Evolutionary conservation across 2,113 vertebrate species (phyloP).

Genomic region (Pluvianellus socialis): DNA sequence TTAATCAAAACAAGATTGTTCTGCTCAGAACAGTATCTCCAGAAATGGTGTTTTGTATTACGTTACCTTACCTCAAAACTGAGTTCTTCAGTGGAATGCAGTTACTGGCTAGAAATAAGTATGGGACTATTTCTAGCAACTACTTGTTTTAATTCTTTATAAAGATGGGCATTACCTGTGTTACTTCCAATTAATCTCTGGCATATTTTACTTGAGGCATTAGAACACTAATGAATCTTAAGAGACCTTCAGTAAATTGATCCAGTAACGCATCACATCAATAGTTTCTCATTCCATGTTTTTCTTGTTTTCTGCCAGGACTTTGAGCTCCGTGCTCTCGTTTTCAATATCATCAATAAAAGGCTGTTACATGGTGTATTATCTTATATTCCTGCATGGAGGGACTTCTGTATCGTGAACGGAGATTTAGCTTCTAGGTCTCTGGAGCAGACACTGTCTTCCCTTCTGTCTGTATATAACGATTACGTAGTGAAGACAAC

Average conservation of each 20-base stretch:
- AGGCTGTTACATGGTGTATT: background rate
- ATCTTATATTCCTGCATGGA: background rate
- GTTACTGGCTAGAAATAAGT: background rate
- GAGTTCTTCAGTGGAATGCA: background rate
- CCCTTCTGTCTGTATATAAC: background rate
- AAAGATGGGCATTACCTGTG: background rate
- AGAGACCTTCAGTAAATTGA: background rate
- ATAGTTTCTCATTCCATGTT: background rate
- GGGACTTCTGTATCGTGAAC: background rate
- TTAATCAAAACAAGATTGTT: slow-evolving; percentile 43
- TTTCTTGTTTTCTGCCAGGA: background rate
- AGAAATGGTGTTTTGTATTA: background rate
- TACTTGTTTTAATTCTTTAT: background rate
- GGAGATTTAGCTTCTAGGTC: background rate
- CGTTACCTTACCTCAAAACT: background rate
- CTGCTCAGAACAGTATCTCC: background rate
- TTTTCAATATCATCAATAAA: background rate
- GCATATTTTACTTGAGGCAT: background rate
- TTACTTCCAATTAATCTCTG: background rate
- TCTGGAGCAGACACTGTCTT: background rate
- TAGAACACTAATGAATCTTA: background rate
- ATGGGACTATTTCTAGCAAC: background rate
- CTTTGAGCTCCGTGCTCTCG: background rate
- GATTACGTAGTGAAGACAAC: background rate
- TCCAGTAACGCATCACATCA: background rate